phyloP scores from a whole-genome alignment of 2,888 invertebrate genomes.

The Pristionchus arcanus region DNA sequence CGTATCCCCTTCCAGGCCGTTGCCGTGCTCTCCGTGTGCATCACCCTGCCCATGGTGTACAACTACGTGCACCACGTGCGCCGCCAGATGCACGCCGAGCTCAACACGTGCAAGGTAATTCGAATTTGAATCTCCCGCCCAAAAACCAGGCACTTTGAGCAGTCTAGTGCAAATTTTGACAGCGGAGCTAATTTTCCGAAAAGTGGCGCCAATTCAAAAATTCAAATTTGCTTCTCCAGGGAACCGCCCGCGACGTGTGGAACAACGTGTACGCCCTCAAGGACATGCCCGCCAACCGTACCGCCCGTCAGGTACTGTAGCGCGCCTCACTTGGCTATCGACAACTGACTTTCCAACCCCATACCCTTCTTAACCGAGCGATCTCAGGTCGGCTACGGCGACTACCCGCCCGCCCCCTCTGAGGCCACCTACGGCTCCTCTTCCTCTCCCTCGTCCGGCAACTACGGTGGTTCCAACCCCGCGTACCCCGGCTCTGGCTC shows the following conservation, averaged over 20 bases:
- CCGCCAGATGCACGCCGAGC: slow-evolving; percentile 70
- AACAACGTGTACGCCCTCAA: slow-evolving; percentile 69
- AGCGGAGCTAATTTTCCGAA: background rate
- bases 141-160: background rate
- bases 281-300: slow-evolving; percentile 69
- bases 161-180: slow-evolving; percentile 25
- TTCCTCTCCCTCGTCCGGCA: background rate
- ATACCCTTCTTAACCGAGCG: too few species aligned
- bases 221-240: slow-evolving; percentile 56
- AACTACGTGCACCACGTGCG: slow-evolving; percentile 73
- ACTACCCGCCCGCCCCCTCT: slow-evolving; percentile 54
- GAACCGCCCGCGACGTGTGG: slow-evolving; percentile 72
- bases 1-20: slow-evolving; percentile 59
- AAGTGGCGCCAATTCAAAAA: background rate
- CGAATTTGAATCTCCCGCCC: slow-evolving; percentile 25
- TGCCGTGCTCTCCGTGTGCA: slow-evolving; percentile 72
- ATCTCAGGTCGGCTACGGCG: slow-evolving; percentile 52
- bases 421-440: slow-evolving; percentile 44
- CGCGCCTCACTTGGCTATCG: background rate
- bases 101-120: slow-evolving; percentile 68
- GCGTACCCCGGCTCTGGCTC: slow-evolving; percentile 41
- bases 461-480: slow-evolving; percentile 35
- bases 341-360: background rate
- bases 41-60: slow-evolving; percentile 74
- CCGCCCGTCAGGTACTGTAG: slow-evolving; percentile 62